Base-by-base conservation (phyloP, 2,797 vertebrate genomes). In the Trachops cirrhosus region DNA sequence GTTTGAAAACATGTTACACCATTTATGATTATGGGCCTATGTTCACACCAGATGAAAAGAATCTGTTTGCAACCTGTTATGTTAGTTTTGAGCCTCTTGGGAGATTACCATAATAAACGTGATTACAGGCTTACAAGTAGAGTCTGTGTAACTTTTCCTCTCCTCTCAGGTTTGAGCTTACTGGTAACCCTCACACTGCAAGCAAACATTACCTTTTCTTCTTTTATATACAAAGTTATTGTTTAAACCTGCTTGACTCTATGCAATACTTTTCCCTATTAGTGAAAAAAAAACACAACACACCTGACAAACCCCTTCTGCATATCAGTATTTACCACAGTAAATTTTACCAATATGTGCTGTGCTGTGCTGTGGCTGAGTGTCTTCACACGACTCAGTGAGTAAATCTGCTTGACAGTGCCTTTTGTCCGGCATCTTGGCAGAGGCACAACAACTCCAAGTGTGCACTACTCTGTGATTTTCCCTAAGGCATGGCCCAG, bases 21-120 rank as follows among this genome's bases (percentile, higher is more conserved):
- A 96, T 82, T 94, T 73, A 78, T 52, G 29, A 83, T 86, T 88
- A 88, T 62, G 77, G 29, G 87, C 37, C 57, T 88, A 34, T 97
- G 67, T 92, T 97, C 90, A 88, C 29, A 92, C 37, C 96, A 96
- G 95, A 96, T 94, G 93, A 95, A 83, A 96, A 83, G 54, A 94
- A 80, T 94, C 71, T 93, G 78, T 90, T 83, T 44, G 39, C 85
- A 94, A 85, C 84, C 84, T 93, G 93, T 82, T 96, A 48, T 78
- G 32, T 68, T 94, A 91, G 89, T 68, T 89, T 44, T 87, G 59
- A 93, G 41, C 37, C 44, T 93, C 52, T 92, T 48, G 39, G n/a
- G 84, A 82, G 67, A 79, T 80, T 85, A 90, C 39, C 57, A n/a
- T 73, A 84, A 79, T 95, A 86, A 83, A 77, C 44, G 14, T 16